Evolutionary conservation across 64 coral and sea anemone genomes (phyloP).

Genomic region (Porites australiensis): DNA sequence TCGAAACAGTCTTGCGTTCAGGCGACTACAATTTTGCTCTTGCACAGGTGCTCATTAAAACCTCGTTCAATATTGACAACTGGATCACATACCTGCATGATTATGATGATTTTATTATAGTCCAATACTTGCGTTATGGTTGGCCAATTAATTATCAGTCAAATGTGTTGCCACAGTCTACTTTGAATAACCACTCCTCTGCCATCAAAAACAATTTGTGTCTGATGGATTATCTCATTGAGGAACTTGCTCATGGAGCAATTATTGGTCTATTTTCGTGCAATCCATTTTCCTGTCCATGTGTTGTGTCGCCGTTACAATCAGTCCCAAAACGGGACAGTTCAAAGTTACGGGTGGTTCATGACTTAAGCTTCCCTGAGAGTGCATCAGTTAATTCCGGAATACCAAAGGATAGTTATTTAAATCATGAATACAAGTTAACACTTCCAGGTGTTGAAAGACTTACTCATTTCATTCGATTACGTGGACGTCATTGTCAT

Average conservation of each 20-base stretch:
- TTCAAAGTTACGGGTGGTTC: conserved; percentile 22
- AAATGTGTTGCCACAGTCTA: background rate
- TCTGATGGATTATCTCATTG: background rate
- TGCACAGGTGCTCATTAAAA: no score
- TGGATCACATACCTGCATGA: no score
- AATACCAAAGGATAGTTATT: background rate
- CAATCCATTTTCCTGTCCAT: conserved; percentile 21
- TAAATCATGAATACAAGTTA: background rate
- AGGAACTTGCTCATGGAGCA: background rate
- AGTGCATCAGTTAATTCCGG: conserved; percentile 6
- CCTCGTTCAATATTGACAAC: no score
- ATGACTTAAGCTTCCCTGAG: conserved; percentile 42
- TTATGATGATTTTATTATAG: no score
- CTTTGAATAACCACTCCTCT: conserved; percentile 23
- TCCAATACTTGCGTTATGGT: no score
- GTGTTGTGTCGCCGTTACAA: conserved; percentile 33
- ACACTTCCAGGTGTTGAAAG: background rate
- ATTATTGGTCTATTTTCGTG: conserved; percentile 28
- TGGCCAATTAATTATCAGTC: conserved; percentile 51
- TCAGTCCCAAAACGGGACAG: conserved; percentile 36
- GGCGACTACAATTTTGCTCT: background rate
- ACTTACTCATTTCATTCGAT: background rate
- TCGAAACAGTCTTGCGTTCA: background rate
- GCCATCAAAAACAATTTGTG: conserved; percentile 1
- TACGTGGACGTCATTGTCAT: background rate